These are phyloP conservation scores for Branchellion lobata DNA, from an alignment of 2,888 invertebrate species.

Conservation along the genomic window DNA sequence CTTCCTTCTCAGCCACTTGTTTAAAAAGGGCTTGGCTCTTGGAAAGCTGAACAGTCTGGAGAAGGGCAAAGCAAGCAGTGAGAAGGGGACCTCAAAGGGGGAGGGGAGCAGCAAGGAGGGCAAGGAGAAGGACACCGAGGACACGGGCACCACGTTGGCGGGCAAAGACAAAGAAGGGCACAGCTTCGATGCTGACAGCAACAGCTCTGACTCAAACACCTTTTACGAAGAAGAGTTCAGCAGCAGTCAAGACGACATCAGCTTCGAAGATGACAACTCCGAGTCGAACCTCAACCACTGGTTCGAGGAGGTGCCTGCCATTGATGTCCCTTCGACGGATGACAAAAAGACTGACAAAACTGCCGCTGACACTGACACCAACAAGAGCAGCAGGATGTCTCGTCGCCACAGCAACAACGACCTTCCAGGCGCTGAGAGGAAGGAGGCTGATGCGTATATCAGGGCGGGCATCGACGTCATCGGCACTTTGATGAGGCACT, in stretches of 20 bases:
- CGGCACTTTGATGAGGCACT: conserved; percentile 78
- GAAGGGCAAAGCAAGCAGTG: not conserved
- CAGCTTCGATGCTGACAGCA: conserved; percentile 41
- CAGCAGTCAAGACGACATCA: conserved; percentile 79
- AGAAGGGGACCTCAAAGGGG: not conserved
- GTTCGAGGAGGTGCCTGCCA: conserved; percentile 89
- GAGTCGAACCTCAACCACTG: conserved; percentile 85
- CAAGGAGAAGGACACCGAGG: not conserved
- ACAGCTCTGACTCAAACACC: conserved; percentile 82
- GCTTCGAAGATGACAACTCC: conserved; percentile 69
- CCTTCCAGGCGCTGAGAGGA: conserved; percentile 67
- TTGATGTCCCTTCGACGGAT: conserved; percentile 65
- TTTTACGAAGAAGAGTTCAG: conserved; percentile 89
- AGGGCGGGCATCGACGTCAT: conserved; percentile 83
- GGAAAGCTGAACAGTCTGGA: not conserved
- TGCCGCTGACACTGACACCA: conserved; percentile 48
- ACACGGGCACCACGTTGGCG: not conserved
- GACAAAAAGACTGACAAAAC: conserved; percentile 53
- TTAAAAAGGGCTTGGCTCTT: conserved; percentile 71
- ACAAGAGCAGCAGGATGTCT: conserved; percentile 52
- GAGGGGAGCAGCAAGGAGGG: not conserved
- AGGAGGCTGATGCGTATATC: conserved; percentile 82
- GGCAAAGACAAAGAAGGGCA: conserved; percentile 15
- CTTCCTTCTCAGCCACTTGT: conserved; percentile 82
- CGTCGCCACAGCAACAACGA: conserved; percentile 54